Evolutionary conservation across 2,113 vertebrate species (phyloP).

Genomic region (Poeciliopsis turrubarensis): DNA sequence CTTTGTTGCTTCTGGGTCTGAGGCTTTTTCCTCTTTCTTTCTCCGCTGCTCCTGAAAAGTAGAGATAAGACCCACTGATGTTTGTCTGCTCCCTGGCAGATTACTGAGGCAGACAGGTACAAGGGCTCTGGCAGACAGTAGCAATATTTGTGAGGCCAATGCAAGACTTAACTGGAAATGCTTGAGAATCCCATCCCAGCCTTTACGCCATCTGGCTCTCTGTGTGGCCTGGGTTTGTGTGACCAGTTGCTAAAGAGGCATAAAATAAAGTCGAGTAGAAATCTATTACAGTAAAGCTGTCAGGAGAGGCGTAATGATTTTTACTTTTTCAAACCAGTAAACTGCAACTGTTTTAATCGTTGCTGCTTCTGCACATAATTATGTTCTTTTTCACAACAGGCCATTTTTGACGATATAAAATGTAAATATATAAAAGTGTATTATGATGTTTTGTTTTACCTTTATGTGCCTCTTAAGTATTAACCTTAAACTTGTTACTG

Average conservation of each 20-base stretch:
- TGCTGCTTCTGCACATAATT: neutral
- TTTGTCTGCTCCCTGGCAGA: slow-evolving; percentile 76
- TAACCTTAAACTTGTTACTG: too few relatives aligned
- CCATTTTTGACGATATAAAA: too few relatives aligned
- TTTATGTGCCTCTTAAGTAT: too few relatives aligned
- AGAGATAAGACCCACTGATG: slow-evolving; percentile 77
- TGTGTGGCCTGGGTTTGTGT: too few relatives aligned
- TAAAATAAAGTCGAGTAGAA: neutral
- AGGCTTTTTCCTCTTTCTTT: slow-evolving; percentile 48
- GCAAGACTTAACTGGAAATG: slow-evolving; percentile 39
- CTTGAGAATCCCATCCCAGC: slow-evolving; percentile 16
- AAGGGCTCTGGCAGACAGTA: slow-evolving; percentile 58
- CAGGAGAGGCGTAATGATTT: neutral
- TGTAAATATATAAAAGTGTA: too few relatives aligned
- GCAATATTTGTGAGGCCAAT: slow-evolving; percentile 45
- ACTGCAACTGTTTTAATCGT: neutral
- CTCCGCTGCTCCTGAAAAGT: slow-evolving; percentile 69
- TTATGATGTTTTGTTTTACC: too few relatives aligned
- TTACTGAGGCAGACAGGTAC: slow-evolving; percentile 70
- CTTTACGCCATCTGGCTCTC: slow-evolving; percentile 11
- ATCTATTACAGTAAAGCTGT: neutral
- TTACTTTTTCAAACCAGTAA: slow-evolving; percentile 16
- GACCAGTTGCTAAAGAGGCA: neutral
- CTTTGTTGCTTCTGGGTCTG: slow-evolving; percentile 44
- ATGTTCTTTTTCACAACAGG: neutral